Evolutionary conservation across 2,797 vertebrate species (phyloP).

Genomic region (Bovichtus diacanthus): DNA sequence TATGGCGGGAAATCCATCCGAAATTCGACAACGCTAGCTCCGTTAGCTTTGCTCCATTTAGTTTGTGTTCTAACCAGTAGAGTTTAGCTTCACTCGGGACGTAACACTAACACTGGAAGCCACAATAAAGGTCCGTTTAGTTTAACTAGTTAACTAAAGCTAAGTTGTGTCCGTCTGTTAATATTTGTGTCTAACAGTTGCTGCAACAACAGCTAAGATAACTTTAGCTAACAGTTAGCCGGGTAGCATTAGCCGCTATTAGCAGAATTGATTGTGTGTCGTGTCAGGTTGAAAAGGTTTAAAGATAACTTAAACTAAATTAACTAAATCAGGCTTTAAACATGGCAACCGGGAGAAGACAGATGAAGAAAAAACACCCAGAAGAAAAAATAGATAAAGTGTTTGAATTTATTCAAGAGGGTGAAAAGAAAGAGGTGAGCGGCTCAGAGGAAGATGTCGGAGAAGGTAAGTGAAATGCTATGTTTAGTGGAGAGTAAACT

Average conservation of each 20-base stretch:
- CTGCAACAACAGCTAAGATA: not conserved
- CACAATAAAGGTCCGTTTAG: accelerated
- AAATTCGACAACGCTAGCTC: not conserved
- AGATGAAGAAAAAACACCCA: conserved; percentile 63
- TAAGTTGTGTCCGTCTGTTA: accelerated
- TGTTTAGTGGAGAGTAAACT: not conserved
- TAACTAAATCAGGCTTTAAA: not conserved
- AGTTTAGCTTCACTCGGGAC: accelerated
- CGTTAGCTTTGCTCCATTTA: not conserved
- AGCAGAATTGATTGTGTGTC: not conserved
- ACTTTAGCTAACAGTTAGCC: not conserved
- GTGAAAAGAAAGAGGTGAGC: conserved; percentile 68
- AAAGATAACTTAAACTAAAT: not conserved
- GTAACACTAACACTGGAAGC: accelerated
- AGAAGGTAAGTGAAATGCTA: conserved; percentile 65
- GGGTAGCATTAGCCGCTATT: not conserved
- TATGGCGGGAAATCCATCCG: conserved; percentile 32
- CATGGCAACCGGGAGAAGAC: conserved; percentile 77
- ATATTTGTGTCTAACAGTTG: not conserved
- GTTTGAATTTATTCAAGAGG: conserved; percentile 72
- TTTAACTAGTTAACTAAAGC: not conserved
- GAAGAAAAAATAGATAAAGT: conserved; percentile 56
- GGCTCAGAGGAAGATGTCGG: conserved; percentile 75
- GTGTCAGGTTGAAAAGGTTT: not conserved
- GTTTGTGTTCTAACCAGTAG: accelerated